Conservation (phyloP, 2,797 vertebrate genomes). For the Spizella passerina region DNA sequence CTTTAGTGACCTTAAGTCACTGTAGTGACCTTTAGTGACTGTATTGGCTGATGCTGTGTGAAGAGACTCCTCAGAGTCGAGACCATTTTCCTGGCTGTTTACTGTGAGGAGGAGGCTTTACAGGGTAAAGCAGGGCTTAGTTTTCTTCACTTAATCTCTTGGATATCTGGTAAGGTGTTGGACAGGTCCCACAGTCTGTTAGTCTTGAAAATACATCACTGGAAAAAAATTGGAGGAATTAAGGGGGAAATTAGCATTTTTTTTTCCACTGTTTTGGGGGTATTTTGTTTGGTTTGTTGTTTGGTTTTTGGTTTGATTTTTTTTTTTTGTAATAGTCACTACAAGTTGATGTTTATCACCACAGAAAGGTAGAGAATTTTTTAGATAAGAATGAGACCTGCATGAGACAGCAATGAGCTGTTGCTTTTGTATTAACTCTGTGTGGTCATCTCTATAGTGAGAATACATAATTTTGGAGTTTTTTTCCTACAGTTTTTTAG, state of each 20-base stretch:
- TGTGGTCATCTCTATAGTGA: neutral
- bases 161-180: neutral
- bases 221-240: neutral
- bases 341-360: neutral
- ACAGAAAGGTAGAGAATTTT: neutral
- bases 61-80: neutral
- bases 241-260: neutral
- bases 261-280: neutral
- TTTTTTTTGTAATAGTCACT: neutral
- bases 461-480: fast-evolving
- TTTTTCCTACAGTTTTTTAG: neutral
- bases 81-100: neutral
- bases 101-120: neutral
- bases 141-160: neutral
- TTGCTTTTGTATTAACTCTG: neutral
- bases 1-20: neutral
- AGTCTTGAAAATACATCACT: neutral
- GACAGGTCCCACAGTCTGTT: neutral
- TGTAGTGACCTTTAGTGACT: neutral
- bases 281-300: neutral
- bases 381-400: neutral
- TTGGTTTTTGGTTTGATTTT: neutral
- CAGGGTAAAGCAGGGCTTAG: neutral
- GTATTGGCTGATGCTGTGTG: neutral
- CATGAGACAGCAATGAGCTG: neutral